Conservation (phyloP, 2,113 vertebrate genomes). For the Sinocyclocheilus rhinocerous region DNA sequence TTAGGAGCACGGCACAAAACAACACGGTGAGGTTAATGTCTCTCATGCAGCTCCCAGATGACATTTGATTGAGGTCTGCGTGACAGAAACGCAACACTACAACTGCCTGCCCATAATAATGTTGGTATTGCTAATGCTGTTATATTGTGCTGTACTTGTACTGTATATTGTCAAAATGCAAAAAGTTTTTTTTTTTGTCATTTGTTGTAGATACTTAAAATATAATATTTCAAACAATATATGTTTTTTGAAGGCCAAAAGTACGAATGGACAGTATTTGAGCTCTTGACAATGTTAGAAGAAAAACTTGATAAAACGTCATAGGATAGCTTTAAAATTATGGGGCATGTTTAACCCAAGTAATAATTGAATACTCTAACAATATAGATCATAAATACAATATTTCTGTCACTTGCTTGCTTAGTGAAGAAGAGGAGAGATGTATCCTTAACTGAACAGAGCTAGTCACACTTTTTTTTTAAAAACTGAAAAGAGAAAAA, state of each 20-base stretch:
- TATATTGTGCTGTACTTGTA: neutral
- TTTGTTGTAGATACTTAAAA: neutral
- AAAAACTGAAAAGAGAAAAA: too few relatives aligned
- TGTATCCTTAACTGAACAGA: neutral
- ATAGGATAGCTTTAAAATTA: too few relatives aligned
- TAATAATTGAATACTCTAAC: neutral
- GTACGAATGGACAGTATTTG: neutral
- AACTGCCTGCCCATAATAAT: constrained; percentile 16
- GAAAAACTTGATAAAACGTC: neutral
- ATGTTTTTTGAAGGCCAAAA: neutral
- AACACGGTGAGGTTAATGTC: constrained; percentile 60
- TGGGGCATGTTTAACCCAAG: neutral
- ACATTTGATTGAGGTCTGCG: constrained; percentile 53
- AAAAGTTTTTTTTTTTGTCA: neutral
- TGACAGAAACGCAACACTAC: constrained; percentile 27
- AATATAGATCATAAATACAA: neutral
- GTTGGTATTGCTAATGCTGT: constrained; percentile 12
- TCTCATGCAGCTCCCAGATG: constrained; percentile 52
- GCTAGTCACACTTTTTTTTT: neutral
- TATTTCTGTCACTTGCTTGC: neutral
- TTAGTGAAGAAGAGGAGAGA: neutral
- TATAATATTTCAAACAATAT: neutral
- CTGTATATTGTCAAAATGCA: too few relatives aligned
- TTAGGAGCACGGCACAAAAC: constrained; percentile 58
- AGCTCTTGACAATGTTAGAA: neutral